Evolutionary conservation across 2,113 vertebrate genomes (phyloP).

Genomic region (Apteryx mantelli): DNA sequence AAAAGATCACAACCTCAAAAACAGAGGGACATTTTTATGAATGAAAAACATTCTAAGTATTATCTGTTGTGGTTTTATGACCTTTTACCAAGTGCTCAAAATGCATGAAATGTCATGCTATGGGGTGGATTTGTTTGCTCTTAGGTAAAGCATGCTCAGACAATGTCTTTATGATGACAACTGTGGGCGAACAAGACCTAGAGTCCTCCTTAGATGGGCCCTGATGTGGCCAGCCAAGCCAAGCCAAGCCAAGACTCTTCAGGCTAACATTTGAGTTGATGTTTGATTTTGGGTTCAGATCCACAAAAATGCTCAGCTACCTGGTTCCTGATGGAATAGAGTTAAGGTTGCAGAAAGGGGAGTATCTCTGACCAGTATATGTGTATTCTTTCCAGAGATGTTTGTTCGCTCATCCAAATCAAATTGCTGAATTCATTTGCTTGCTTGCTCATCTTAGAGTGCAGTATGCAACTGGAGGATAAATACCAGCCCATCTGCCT

Average conservation of each 20-base stretch:
- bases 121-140: neutral
- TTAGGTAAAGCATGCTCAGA: neutral
- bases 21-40: constrained; percentile 18
- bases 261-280: neutral
- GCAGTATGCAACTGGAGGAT: neutral
- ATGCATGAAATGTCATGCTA: neutral
- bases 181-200: neutral
- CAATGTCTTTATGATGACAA: neutral
- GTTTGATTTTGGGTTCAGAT: neutral
- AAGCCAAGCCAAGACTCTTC: neutral
- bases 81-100: neutral
- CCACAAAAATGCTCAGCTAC: neutral
- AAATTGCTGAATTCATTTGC: neutral
- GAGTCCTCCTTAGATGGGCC: neutral
- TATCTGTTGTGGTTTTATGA: constrained; percentile 49
- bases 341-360: neutral
- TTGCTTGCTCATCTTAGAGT: neutral
- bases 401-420: neutral
- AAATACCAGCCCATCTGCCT: neutral
- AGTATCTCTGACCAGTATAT: neutral
- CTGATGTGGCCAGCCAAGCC: neutral
- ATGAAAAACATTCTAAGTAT: constrained; percentile 29
- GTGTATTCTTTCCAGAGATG: neutral
- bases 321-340: neutral
- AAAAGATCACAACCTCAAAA: neutral